phyloP scores from a whole-genome alignment of 2,888 invertebrate species.

The Drosophila subquinaria region DNA sequence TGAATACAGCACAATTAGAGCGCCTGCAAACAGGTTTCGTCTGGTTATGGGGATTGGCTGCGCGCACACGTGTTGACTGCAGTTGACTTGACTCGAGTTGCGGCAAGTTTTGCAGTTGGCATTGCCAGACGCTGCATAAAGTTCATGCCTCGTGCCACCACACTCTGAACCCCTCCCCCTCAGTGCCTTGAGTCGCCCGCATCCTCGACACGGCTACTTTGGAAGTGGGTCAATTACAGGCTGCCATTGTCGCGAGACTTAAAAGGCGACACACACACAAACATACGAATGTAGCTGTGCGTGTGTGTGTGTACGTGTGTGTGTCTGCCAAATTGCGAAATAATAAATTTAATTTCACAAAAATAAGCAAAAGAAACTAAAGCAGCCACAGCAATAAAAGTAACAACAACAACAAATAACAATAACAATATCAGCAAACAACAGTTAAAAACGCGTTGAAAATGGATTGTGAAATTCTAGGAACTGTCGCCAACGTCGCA shows the following conservation, averaged over 20 bases:
- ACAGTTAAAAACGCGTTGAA: slow-evolving; percentile 54
- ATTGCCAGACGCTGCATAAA: slow-evolving; percentile 60
- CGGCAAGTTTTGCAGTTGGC: slow-evolving; percentile 50
- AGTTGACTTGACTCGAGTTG: slow-evolving; percentile 26
- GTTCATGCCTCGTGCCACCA: slow-evolving; percentile 48
- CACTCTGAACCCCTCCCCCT: not conserved
- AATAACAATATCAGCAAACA: slow-evolving; percentile 36
- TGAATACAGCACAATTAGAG: slow-evolving; percentile 68
- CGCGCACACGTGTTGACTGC: slow-evolving; percentile 73
- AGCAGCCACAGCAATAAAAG: slow-evolving; percentile 25
- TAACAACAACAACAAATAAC: slow-evolving; percentile 18
- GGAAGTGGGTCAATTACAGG: slow-evolving; percentile 78
- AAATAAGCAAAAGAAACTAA: slow-evolving; percentile 55
- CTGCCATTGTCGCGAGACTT: slow-evolving; percentile 67
- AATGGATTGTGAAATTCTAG: slow-evolving; percentile 76
- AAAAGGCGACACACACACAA: slow-evolving; percentile 29
- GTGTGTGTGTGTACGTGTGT: slow-evolving; percentile 25
- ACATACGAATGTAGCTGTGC: slow-evolving; percentile 10
- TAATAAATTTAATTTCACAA: slow-evolving; percentile 79
- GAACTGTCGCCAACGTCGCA: slow-evolving; percentile 39
- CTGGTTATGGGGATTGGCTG: slow-evolving; percentile 53
- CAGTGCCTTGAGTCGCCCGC: slow-evolving; percentile 40
- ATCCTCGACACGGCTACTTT: slow-evolving; percentile 29
- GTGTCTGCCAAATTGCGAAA: slow-evolving; percentile 64
- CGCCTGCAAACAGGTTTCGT: slow-evolving; percentile 74